Conservation (phyloP, 2,113 vertebrate genomes). For the Paradoxurus hermaphroditus region DNA sequence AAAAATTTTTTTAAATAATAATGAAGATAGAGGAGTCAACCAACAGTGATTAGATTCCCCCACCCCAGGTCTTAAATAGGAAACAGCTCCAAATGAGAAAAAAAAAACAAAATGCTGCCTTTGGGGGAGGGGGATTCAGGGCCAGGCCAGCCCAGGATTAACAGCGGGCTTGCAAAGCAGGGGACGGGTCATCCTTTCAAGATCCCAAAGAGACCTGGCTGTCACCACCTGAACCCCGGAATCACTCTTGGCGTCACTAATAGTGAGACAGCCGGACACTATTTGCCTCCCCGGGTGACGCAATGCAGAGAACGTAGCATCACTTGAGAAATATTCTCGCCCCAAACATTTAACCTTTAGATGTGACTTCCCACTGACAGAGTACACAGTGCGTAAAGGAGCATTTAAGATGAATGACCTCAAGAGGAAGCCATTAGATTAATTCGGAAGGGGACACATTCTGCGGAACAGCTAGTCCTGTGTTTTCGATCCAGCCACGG, state of each 20-base stretch:
- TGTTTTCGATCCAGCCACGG: neutral
- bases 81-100: constrained; percentile 6
- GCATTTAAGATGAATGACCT: neutral
- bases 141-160: neutral
- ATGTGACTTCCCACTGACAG: neutral
- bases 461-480: neutral
- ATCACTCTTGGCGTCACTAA: neutral
- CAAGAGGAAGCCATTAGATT: neutral
- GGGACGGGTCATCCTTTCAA: neutral
- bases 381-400: neutral
- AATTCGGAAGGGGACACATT: neutral
- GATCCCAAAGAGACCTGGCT: neutral
- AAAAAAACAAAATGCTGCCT: neutral
- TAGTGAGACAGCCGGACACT: neutral
- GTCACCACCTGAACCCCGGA: constrained; percentile 41
- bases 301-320: neutral
- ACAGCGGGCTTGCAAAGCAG: neutral
- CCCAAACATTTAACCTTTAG: neutral
- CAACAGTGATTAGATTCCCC: neutral
- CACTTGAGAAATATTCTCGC: constrained; percentile 30
- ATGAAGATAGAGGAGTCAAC: neutral
- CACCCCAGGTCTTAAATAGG: neutral
- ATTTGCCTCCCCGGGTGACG: neutral
- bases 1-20: neutral
- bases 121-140: too few relatives aligned